These are phyloP conservation scores for Callyntrura sp. DNA, from an alignment of 2,888 invertebrate genomes.

Conservation along the genomic window DNA sequence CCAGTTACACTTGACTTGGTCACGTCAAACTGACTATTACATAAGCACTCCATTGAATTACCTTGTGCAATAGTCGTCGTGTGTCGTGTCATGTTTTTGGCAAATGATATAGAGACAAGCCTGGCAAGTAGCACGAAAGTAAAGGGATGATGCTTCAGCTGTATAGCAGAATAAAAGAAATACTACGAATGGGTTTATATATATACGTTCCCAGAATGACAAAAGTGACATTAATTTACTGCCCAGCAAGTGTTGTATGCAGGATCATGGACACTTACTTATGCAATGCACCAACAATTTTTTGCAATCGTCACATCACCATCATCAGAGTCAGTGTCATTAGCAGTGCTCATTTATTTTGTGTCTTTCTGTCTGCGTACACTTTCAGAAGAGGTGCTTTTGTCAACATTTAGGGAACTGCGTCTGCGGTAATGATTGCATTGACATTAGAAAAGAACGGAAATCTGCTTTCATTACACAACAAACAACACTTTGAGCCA, in stretches of 20 bases:
- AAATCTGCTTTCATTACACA: constrained; percentile 59
- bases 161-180: neutral
- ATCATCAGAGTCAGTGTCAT: constrained; percentile 60
- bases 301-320: constrained; percentile 33
- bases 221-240: constrained; percentile 46
- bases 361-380: constrained; percentile 7
- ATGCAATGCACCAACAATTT: constrained; percentile 46
- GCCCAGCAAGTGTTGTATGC: neutral
- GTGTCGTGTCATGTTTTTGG: neutral
- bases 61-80: constrained; percentile 2
- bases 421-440: constrained; percentile 48
- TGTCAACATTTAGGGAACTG: neutral
- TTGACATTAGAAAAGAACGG: constrained; percentile 64
- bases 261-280: constrained; percentile 7
- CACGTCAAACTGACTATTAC: constrained; percentile 27
- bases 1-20: constrained; percentile 45
- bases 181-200: neutral
- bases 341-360: constrained; percentile 59
- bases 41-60: constrained; percentile 38
- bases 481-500: constrained; percentile 37
- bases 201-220: neutral
- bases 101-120: too few species aligned
- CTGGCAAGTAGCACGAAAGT: neutral
- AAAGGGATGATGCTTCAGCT: neutral
- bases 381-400: constrained; percentile 20